phyloP scores from a whole-genome alignment of 2,113 vertebrate species.

The Saguinus imperator region DNA sequence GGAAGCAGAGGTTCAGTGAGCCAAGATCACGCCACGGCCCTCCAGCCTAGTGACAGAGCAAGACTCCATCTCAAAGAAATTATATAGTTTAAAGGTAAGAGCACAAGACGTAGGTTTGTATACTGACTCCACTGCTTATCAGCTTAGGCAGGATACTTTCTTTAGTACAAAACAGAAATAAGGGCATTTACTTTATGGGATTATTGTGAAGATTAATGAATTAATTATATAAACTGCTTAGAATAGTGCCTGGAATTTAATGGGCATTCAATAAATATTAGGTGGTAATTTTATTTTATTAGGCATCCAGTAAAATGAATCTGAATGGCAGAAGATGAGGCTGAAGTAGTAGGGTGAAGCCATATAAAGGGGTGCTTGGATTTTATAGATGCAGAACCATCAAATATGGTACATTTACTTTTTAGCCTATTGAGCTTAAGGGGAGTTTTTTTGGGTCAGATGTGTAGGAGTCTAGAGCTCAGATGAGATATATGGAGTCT shows the following conservation, averaged over 20 bases:
- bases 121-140: neutral
- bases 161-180: neutral
- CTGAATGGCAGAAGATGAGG: neutral
- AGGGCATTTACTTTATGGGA: neutral
- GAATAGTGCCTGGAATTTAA: neutral
- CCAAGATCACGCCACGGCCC: too few relatives aligned
- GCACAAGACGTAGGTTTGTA: neutral
- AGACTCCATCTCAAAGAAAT: neutral
- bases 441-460: neutral
- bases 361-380: neutral
- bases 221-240: slow-evolving; percentile 16
- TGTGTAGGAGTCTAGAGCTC: neutral
- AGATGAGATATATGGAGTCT: neutral
- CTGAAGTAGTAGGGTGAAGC: neutral
- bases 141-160: neutral
- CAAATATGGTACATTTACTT: neutral
- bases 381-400: neutral
- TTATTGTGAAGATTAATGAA: neutral
- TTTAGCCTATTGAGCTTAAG: neutral
- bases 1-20: too few relatives aligned
- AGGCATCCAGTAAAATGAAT: slow-evolving; percentile 12
- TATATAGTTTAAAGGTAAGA: neutral
- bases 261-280: neutral
- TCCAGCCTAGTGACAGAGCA: too few relatives aligned
- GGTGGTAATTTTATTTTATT: slow-evolving; percentile 24